phyloP scores from a whole-genome alignment of 2,888 invertebrate genomes.

The Brenthis hecate region DNA sequence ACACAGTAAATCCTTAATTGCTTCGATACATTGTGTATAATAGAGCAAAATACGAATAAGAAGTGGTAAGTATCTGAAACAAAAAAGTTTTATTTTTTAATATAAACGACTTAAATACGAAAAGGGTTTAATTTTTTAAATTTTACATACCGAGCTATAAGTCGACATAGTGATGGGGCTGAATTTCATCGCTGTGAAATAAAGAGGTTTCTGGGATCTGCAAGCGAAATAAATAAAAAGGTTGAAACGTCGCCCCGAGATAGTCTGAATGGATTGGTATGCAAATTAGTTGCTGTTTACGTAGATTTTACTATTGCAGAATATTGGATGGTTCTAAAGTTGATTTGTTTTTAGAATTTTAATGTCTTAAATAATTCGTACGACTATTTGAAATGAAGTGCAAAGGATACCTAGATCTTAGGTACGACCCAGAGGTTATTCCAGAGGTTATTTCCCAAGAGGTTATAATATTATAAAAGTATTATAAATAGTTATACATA shows the following conservation, averaged over 20 bases:
- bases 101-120: no score
- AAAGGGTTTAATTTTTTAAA: no score
- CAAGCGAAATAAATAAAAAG: conserved; percentile 42
- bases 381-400: not conserved
- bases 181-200: conserved; percentile 69
- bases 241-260: conserved; percentile 25
- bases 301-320: conserved; percentile 24
- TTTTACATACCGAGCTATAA: conserved; percentile 58
- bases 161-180: conserved; percentile 63
- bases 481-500: no score
- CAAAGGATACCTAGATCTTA: no score
- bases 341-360: conserved; percentile 5
- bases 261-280: conserved; percentile 25
- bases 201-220: conserved; percentile 70
- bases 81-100: not conserved
- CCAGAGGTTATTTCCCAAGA: no score
- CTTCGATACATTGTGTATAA: conserved; percentile 13
- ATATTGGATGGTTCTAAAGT: conserved; percentile 19
- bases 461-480: no score
- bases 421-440: no score
- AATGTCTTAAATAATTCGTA: not conserved
- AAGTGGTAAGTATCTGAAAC: conserved; percentile 14
- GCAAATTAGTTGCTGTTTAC: conserved; percentile 27
- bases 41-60: conserved; percentile 15
- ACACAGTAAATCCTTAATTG: not conserved